Evolutionary conservation across 2,888 invertebrate genomes (phyloP).

Genomic region (Trichacis sp.): DNA sequence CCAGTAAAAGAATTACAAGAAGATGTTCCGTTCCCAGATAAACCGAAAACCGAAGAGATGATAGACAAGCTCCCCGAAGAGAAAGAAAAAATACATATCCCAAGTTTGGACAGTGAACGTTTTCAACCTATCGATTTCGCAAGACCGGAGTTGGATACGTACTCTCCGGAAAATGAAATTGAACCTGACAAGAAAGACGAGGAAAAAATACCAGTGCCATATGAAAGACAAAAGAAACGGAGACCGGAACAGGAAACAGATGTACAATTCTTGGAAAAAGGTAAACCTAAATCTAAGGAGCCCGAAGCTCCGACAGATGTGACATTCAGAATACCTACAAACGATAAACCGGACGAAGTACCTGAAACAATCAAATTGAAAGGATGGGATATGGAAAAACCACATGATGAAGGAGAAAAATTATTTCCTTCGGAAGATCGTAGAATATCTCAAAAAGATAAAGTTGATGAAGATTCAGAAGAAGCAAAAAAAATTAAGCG

Average conservation of each 20-base stretch:
- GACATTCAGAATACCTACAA: slow-evolving; percentile 63
- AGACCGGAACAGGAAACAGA: slow-evolving; percentile 61
- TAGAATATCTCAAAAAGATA: slow-evolving; percentile 2
- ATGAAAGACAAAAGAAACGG: slow-evolving; percentile 54
- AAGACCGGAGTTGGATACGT: slow-evolving; percentile 63
- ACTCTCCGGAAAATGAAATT: slow-evolving; percentile 58
- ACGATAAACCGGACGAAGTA: slow-evolving; percentile 60
- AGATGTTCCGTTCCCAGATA: slow-evolving; percentile 54
- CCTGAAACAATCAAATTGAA: slow-evolving; percentile 63
- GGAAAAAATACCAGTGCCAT: slow-evolving; percentile 55
- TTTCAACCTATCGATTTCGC: slow-evolving; percentile 62
- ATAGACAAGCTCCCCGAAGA: slow-evolving; percentile 51
- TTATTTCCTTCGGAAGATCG: slow-evolving; percentile 4
- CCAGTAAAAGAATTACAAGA: slow-evolving; percentile 60
- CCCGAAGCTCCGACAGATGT: slow-evolving; percentile 68
- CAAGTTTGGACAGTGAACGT: slow-evolving; percentile 54
- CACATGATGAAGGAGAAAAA: slow-evolving; percentile 49
- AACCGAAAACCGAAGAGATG: slow-evolving; percentile 52
- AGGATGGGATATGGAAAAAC: slow-evolving; percentile 60
- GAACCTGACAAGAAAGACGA: slow-evolving; percentile 56
- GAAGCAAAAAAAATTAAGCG: slow-evolving; percentile 52
- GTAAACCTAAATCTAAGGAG: slow-evolving; percentile 66
- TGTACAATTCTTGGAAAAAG: slow-evolving; percentile 62
- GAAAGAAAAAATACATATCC: slow-evolving; percentile 52
- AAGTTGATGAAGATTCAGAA: slow-evolving; percentile 51